phyloP scores from a whole-genome alignment of 2,888 invertebrate genomes.

The Nebria salina region DNA sequence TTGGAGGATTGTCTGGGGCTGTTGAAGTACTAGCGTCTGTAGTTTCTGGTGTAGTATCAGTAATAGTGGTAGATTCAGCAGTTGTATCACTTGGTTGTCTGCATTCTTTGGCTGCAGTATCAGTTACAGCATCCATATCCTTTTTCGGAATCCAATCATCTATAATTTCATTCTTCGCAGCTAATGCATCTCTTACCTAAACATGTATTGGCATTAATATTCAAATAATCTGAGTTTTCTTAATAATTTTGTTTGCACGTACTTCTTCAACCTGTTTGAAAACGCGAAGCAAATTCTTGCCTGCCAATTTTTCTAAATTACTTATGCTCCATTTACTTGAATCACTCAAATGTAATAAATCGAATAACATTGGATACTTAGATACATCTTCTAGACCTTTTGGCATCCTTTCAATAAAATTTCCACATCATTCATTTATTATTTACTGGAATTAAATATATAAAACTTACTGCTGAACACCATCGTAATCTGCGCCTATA shows the following conservation, averaged over 20 bases:
- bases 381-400: constrained; percentile 77
- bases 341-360: constrained; percentile 51
- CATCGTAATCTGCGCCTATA: constrained; percentile 66
- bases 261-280: constrained; percentile 59
- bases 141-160: constrained; percentile 36
- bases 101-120: not conserved
- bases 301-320: constrained; percentile 64
- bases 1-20: not conserved
- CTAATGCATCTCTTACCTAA: constrained; percentile 39
- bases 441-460: not conserved
- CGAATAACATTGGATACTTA: constrained; percentile 74
- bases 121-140: constrained; percentile 7
- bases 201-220: not conserved
- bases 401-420: constrained; percentile 65
- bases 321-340: constrained; percentile 59
- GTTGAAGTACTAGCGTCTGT: not conserved
- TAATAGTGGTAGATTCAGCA: not conserved
- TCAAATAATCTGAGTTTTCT: not conserved
- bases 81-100: not conserved
- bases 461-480: constrained; percentile 58
- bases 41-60: not conserved
- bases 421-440: not conserved
- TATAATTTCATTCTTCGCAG: constrained; percentile 7
- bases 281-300: constrained; percentile 64
- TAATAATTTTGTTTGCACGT: constrained; percentile 13